A percentile compares a stretch with the other conserved stretches of the same genome.
Evolutionary conservation across 1,140 invertebrate species (phyloP).

Genomic region (Penaeus chinensis): DNA sequence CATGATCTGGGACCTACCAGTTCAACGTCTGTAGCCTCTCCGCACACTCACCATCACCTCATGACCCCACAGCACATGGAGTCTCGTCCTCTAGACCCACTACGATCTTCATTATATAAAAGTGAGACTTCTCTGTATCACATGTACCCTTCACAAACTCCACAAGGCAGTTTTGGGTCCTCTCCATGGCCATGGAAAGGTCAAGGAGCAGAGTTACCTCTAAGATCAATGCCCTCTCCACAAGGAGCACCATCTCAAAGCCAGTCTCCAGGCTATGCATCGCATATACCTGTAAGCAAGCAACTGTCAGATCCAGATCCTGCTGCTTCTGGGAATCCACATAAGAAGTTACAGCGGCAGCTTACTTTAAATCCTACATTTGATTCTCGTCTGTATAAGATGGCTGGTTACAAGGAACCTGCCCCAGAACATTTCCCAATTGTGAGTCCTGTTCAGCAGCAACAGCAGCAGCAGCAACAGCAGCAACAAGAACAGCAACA

Average conservation of each 20-base stretch:
- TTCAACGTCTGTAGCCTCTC: background rate
- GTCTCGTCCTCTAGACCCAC: constrained; percentile 35
- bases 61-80: constrained; percentile 31
- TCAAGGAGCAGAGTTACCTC: constrained; percentile 16
- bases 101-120: constrained; percentile 40
- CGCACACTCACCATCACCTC: constrained; percentile 43
- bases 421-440: constrained; percentile 50
- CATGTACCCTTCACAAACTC: constrained; percentile 43
- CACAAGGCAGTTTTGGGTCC: constrained; percentile 27
- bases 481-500: constrained; percentile 58
- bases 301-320: constrained; percentile 48
- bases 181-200: constrained; percentile 45
- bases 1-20: constrained; percentile 27
- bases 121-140: constrained; percentile 59
- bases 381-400: constrained; percentile 77
- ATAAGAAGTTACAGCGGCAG: constrained; percentile 83
- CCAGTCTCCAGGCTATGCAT: constrained; percentile 22
- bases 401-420: constrained; percentile 62
- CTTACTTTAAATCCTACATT: constrained; percentile 82
- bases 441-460: background rate
- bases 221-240: constrained; percentile 22
- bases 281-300: constrained; percentile 41
- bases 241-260: constrained; percentile 45
- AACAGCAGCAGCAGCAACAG: constrained; percentile 47
- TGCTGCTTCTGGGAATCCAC: constrained; percentile 75